Percentiles rank a stretch among this genome's conserved stretches.
Evolutionary conservation across 2,888 invertebrate genomes (phyloP).

Genomic region (Lamellibrachia satsuma): DNA sequence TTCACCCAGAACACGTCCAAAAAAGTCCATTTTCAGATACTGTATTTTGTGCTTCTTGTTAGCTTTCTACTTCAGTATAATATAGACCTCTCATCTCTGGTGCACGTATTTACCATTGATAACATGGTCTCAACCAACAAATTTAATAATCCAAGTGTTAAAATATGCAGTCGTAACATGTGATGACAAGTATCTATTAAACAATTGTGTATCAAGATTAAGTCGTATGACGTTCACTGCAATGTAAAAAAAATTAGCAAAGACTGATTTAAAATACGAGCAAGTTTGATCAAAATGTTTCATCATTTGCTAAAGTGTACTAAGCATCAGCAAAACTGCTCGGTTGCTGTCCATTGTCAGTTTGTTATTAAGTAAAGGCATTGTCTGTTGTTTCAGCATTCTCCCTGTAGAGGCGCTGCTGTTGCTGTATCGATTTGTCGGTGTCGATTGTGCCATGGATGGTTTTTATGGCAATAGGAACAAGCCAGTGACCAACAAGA

Average conservation of each 20-base stretch:
- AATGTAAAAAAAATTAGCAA: not conserved
- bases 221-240: too few species aligned
- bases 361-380: slow-evolving; percentile 21
- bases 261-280: not conserved
- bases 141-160: too few species aligned
- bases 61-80: not conserved
- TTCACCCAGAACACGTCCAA: too few species aligned
- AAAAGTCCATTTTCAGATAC: not conserved
- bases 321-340: not conserved
- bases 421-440: slow-evolving; percentile 32
- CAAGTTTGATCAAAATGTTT: not conserved
- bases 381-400: slow-evolving; percentile 31
- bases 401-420: slow-evolving; percentile 36
- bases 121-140: too few species aligned
- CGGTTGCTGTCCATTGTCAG: not conserved
- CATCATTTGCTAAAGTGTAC: not conserved
- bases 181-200: too few species aligned
- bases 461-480: slow-evolving; percentile 31
- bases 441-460: slow-evolving; percentile 38
- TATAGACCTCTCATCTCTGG: not conserved
- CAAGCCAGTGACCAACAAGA: not conserved
- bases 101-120: not conserved
- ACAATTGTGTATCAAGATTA: too few species aligned
- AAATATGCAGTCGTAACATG: too few species aligned
- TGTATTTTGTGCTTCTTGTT: not conserved